These are phyloP conservation scores for Rhyzopertha dominica DNA, from an alignment of 1,140 invertebrate species.

Conservation along the genomic window DNA sequence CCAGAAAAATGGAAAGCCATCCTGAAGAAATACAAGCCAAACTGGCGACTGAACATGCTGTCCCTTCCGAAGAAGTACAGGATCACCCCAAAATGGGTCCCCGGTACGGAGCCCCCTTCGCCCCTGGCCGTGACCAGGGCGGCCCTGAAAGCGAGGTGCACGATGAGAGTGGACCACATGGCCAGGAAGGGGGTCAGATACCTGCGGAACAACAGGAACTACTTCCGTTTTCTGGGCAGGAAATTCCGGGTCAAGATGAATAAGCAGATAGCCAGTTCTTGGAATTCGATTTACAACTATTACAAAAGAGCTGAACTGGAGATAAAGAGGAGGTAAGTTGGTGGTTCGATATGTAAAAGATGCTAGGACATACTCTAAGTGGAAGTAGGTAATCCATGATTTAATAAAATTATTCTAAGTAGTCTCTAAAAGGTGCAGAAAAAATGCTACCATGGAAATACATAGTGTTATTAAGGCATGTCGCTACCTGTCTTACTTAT, in stretches of 20 bases:
- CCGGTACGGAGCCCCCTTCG: not conserved
- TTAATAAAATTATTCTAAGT: not conserved
- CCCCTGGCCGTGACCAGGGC: too few relatives aligned
- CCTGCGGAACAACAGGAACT: too few relatives aligned
- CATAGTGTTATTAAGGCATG: not conserved
- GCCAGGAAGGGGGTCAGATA: too few relatives aligned
- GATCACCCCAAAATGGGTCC: conserved; percentile 9
- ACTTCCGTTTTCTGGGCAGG: too few relatives aligned
- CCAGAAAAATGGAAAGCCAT: conserved; percentile 17
- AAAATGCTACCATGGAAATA: conserved; percentile 1
- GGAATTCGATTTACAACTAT: conserved; percentile 32
- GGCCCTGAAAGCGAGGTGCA: too few relatives aligned
- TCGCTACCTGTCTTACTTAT: too few relatives aligned
- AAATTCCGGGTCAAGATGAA: too few relatives aligned
- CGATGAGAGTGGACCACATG: too few relatives aligned
- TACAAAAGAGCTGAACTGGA: conserved; percentile 28
- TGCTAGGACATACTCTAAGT: not conserved
- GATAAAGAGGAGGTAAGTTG: conserved; percentile 14
- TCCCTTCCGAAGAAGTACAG: conserved; percentile 14
- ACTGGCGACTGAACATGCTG: conserved; percentile 24
- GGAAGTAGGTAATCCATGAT: not conserved
- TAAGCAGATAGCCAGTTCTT: conserved; percentile 23
- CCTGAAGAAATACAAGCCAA: conserved; percentile 24
- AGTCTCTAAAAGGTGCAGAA: not conserved
- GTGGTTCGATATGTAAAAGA: too few relatives aligned